Evolutionary conservation across 2,797 vertebrate genomes (phyloP), one percentile per base, ranked within the genome.

Genomic region (Leptoclinus maculatus): DNA sequence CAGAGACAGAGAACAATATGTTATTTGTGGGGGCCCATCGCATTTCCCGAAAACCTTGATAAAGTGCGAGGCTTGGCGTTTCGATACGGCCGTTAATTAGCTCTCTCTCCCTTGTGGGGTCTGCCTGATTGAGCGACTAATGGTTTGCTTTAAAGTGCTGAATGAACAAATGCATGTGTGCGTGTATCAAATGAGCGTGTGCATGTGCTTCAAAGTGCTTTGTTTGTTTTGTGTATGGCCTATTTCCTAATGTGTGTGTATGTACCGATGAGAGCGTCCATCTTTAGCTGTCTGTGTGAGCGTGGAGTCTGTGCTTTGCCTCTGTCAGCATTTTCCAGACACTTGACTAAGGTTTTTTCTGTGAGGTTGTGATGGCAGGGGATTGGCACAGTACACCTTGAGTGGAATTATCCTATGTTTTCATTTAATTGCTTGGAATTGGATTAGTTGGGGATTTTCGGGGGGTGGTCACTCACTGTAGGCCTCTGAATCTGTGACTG

Each of bases 101-200:
- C 89, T 86, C 82, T 68, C 73, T 70, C 83, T 93, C 93, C 92
- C 93, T 84, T 65, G 88, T 91, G 91, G 84, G 86, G 82, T 84
- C 73, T 82, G 88, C 83, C 86, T 91, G 90, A 95, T 93, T 93
- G 91, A 92, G 91, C 84, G 76, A 85, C 90, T 94, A 93, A 94
- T 94, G 89, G 88, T 92, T 94, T 86, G 82, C 89, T 92, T 92
- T 90, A 92, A 91, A 92, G 84, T 89, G 88, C 89, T 91, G 89
- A 92, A 86, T 83, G 88, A 89, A 86, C 86, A 89, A 82, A 82
- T 74, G 83, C 74, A 75, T 59, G 74, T 79, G 60, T 56, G 78
- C 49, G 66, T 27, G 23, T 84, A 73, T 89, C 71, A 79, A 71
- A 71, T 54, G 53, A 66, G 77, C 71, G 69, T 72, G 73, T 53